Evolutionary conservation across 2,888 invertebrate species (phyloP).

Genomic region (Synanthedon formicaeformis): DNA sequence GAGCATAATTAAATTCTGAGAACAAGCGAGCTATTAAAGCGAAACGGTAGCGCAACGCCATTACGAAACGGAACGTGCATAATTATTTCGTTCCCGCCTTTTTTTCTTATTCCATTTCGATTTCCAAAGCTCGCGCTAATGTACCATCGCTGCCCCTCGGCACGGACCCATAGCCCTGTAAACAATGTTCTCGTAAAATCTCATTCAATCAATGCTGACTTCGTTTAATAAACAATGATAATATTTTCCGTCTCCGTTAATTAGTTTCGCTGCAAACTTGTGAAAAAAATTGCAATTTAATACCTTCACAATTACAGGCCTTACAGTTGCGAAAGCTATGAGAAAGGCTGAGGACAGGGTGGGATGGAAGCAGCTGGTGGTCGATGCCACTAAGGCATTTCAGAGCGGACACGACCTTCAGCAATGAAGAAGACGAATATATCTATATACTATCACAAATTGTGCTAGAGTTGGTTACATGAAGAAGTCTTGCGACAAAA

Average conservation of each 20-base stretch:
- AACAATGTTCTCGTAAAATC: conserved; percentile 67
- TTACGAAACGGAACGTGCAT: conserved; percentile 68
- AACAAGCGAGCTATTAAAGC: conserved; percentile 67
- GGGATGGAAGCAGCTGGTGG: too few relatives aligned
- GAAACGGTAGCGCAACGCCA: conserved; percentile 68
- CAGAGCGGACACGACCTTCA: too few relatives aligned
- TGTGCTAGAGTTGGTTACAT: too few relatives aligned
- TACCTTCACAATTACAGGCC: not conserved
- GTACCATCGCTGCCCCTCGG: conserved; percentile 49
- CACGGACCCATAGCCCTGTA: conserved; percentile 48
- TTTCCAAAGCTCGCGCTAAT: conserved; percentile 60
- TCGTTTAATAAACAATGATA: conserved; percentile 40
- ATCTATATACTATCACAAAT: too few relatives aligned
- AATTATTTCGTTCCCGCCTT: conserved; percentile 69
- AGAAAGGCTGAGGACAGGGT: too few relatives aligned
- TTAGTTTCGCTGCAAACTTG: conserved; percentile 18
- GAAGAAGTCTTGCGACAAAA: too few relatives aligned
- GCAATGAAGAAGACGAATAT: too few relatives aligned
- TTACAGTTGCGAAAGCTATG: too few relatives aligned
- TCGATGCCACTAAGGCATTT: too few relatives aligned
- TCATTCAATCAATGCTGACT: conserved; percentile 52
- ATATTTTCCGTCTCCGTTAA: conserved; percentile 45
- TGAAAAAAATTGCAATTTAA: not conserved
- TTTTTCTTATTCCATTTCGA: conserved; percentile 55
- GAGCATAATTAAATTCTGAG: conserved; percentile 66